Percentiles rank a stretch among this genome's conserved stretches.
Conservation (phyloP, 2,113 vertebrate species). For the Heterotilapia buettikoferi region DNA sequence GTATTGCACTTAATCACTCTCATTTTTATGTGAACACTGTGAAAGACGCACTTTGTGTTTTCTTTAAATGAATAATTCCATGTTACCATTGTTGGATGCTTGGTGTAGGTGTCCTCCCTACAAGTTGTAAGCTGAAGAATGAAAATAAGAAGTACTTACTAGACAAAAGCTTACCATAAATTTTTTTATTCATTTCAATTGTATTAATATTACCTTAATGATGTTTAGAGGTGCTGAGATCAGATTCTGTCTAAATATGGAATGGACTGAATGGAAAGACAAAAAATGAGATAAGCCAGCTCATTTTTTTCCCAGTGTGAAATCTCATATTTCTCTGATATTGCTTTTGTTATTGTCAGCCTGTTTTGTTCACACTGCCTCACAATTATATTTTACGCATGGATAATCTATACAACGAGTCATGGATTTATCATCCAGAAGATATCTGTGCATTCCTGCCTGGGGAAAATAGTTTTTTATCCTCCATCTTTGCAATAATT, state of each 20-base stretch:
- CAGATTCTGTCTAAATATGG: not conserved
- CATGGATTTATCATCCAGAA: not conserved
- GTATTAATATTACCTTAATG: constrained; percentile 40
- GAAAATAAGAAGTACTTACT: not conserved
- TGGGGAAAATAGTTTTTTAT: not conserved
- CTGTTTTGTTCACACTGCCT: not conserved
- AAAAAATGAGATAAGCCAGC: not conserved
- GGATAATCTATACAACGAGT: not conserved
- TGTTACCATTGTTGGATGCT: not conserved
- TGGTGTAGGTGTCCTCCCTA: not conserved
- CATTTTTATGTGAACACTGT: not conserved
- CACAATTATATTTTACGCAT: not conserved
- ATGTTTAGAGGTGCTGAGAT: not conserved
- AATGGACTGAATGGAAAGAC: not conserved
- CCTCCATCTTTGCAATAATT: not conserved
- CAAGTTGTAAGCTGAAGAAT: not conserved
- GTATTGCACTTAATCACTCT: not conserved
- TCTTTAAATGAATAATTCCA: not conserved
- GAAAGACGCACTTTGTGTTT: not conserved
- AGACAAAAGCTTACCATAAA: not conserved
- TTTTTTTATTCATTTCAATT: not conserved
- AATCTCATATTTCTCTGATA: not conserved
- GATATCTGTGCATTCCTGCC: not conserved
- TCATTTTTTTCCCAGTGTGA: not conserved
- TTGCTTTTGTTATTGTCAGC: not conserved